Evolutionary conservation across 2,113 vertebrate species (phyloP).

Genomic region (Hucho hucho): DNA sequence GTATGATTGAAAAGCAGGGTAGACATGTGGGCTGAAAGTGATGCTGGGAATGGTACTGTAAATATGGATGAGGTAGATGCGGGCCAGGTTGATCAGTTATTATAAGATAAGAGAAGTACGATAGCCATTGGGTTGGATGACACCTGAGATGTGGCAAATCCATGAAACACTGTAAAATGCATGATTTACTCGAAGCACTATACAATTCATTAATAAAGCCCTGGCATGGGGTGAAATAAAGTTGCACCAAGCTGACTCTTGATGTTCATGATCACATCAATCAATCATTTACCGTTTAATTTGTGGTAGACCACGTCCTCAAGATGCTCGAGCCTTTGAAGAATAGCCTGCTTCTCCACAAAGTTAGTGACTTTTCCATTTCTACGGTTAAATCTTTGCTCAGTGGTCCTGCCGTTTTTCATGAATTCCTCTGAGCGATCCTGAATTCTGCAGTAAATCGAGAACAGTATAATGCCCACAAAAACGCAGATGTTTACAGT

Average conservation of each 20-base stretch:
- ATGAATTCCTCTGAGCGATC: slow-evolving; percentile 81
- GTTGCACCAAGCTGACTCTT: too few relatives aligned
- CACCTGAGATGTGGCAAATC: slow-evolving; percentile 19
- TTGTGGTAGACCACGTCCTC: slow-evolving; percentile 88
- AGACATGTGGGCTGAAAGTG: slow-evolving; percentile 25
- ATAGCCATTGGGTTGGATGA: slow-evolving; percentile 7
- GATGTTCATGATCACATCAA: neutral
- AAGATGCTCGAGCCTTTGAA: slow-evolving; percentile 83
- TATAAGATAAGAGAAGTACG: neutral
- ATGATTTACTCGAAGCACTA: neutral
- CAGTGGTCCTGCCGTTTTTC: slow-evolving; percentile 75
- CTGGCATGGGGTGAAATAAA: slow-evolving; percentile 6
- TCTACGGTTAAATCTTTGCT: slow-evolving; percentile 74
- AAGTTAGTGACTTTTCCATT: slow-evolving; percentile 69
- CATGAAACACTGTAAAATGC: slow-evolving; percentile 14
- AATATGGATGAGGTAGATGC: slow-evolving; percentile 18
- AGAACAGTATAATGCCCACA: slow-evolving; percentile 86
- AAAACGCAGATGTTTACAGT: slow-evolving; percentile 89
- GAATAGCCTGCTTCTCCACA: slow-evolving; percentile 81
- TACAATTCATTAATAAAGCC: slow-evolving; percentile 3
- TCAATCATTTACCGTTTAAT: slow-evolving; percentile 77
- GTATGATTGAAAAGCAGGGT: slow-evolving; percentile 33
- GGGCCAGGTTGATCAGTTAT: neutral
- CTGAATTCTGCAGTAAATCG: slow-evolving; percentile 86
- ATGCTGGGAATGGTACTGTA: slow-evolving; percentile 2